Conservation (phyloP, 2,888 invertebrate genomes). For the Oligia latruncula region DNA sequence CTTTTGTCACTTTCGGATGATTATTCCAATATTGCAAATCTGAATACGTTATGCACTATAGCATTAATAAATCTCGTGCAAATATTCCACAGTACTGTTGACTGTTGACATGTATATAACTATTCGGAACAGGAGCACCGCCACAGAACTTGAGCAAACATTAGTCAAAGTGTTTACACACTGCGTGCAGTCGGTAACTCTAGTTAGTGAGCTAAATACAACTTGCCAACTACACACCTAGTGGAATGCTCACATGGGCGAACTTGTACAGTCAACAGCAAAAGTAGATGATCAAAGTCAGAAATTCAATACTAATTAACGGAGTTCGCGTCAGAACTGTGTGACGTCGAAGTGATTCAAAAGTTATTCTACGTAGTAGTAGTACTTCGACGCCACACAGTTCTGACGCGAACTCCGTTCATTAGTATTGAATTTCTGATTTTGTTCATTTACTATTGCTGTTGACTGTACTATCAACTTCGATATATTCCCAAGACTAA, state of each 20-base stretch:
- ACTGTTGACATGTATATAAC: slow-evolving; percentile 12
- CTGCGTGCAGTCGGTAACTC: slow-evolving; percentile 41
- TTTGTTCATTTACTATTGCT: too few relatives aligned
- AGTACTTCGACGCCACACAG: too few relatives aligned
- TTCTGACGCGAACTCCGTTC: too few relatives aligned
- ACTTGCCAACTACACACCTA: slow-evolving; percentile 29
- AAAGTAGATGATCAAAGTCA: too few relatives aligned
- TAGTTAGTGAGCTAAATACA: slow-evolving; percentile 42
- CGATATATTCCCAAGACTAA: slow-evolving; percentile 10
- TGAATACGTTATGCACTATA: background rate
- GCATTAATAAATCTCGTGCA: background rate
- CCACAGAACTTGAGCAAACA: slow-evolving; percentile 30
- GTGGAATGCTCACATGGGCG: slow-evolving; percentile 18
- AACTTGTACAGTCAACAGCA: slow-evolving; percentile 18
- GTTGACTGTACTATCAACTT: slow-evolving; percentile 9
- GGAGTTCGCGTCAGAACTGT: too few relatives aligned
- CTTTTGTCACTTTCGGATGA: background rate
- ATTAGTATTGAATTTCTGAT: too few relatives aligned
- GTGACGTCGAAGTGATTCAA: too few relatives aligned
- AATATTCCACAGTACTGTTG: background rate
- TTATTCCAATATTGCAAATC: background rate
- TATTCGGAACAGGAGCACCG: slow-evolving; percentile 15
- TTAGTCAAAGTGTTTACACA: slow-evolving; percentile 34
- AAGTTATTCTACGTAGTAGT: too few relatives aligned
- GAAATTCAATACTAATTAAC: too few relatives aligned